Evolutionary conservation across 2,888 invertebrate genomes (phyloP).

Genomic region (Cantharis rufa): DNA sequence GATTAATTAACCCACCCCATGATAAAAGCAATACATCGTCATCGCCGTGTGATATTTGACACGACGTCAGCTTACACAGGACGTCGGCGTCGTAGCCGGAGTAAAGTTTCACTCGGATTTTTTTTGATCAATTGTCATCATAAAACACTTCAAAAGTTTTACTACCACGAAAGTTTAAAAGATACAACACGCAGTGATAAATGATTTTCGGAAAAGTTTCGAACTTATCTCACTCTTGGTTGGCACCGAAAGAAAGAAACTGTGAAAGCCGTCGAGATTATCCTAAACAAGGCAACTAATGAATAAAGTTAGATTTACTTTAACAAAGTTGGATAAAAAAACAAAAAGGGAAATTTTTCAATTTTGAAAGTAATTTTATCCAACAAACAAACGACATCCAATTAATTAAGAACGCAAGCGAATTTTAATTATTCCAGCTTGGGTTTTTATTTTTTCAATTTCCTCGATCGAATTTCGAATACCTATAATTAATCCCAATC

Average conservation of each 20-base stretch:
- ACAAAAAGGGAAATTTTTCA: background rate
- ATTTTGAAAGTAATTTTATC: background rate
- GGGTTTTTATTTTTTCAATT: background rate
- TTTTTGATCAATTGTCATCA: background rate
- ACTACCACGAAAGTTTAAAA: background rate
- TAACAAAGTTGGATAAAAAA: background rate
- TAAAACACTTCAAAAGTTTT: background rate
- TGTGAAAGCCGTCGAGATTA: conserved; percentile 9
- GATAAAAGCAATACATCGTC: background rate
- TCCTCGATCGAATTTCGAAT: background rate
- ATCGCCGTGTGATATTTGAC: background rate
- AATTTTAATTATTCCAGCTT: background rate
- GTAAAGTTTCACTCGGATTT: background rate
- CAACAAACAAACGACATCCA: background rate
- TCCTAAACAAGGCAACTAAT: conserved; percentile 9
- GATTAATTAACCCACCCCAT: background rate
- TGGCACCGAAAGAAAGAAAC: conserved; percentile 3
- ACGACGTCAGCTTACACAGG: background rate
- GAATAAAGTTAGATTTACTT: background rate
- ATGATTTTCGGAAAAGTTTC: background rate
- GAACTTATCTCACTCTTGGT: background rate
- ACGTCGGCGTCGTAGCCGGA: background rate
- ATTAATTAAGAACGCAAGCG: conserved; percentile 15
- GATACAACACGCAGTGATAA: background rate
- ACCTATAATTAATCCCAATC: background rate